Percentiles rank a stretch among this genome's conserved stretches.
Conservation (phyloP, 2,888 invertebrate genomes). For the Tipula helvola region DNA sequence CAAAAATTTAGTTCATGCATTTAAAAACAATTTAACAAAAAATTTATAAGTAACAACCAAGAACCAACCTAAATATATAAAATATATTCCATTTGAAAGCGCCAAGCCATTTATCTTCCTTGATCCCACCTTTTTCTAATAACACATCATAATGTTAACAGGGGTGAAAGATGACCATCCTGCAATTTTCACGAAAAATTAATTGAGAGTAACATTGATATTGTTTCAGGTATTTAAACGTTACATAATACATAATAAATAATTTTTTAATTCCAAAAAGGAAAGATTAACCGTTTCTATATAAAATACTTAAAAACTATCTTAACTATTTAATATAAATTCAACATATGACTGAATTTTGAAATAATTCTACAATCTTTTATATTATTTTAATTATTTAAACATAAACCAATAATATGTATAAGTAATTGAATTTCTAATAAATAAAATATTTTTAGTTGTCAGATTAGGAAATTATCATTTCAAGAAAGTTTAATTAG, state of each 20-base stretch:
- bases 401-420: neutral
- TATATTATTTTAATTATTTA: neutral
- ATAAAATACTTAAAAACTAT: neutral
- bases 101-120: neutral
- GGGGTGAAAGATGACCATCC: conserved; percentile 4
- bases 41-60: neutral
- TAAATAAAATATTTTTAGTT: neutral
- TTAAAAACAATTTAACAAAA: neutral
- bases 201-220: neutral
- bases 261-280: neutral
- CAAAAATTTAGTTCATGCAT: neutral
- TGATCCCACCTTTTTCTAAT: conserved; percentile 6
- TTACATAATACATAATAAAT: neutral
- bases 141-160: neutral
- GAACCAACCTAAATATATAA: neutral
- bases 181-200: conserved; percentile 7
- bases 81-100: neutral
- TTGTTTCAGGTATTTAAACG: neutral
- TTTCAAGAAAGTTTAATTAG: neutral
- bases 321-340: neutral
- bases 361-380: neutral
- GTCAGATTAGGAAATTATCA: neutral
- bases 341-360: neutral
- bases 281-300: neutral
- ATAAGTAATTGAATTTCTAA: neutral